Evolutionary conservation across 2,797 vertebrate species (phyloP).

Genomic region (Lepus townsendii): DNA sequence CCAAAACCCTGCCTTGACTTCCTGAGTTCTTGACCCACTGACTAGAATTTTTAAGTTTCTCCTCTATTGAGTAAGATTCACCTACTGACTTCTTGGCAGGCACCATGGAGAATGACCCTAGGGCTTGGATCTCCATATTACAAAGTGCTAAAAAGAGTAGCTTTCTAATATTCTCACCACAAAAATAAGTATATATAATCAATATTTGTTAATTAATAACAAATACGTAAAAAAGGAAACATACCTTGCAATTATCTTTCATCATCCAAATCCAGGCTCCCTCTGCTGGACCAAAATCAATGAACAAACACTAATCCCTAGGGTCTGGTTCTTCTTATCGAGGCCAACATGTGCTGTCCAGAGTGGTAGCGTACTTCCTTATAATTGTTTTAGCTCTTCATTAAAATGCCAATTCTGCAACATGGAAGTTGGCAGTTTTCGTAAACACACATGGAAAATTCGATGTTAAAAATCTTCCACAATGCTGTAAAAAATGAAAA

Average conservation of each 20-base stretch:
- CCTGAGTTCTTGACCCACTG: neutral
- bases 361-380: neutral
- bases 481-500: neutral
- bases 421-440: neutral
- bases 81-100: neutral
- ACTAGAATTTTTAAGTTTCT: neutral
- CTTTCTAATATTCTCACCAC: neutral
- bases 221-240: neutral
- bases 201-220: neutral
- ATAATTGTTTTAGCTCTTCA: neutral
- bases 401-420: neutral
- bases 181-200: neutral
- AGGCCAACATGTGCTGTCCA: neutral
- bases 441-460: slow-evolving; percentile 20
- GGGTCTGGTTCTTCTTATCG: neutral
- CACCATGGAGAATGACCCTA: neutral
- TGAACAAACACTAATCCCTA: neutral
- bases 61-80: neutral
- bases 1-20: neutral
- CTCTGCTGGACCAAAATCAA: neutral
- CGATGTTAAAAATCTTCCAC: neutral
- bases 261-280: neutral
- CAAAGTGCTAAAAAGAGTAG: neutral
- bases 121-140: neutral
- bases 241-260: neutral